Evolutionary conservation across 2,888 invertebrate genomes (phyloP).

Genomic region (Rhopalosiphum nymphaeae): DNA sequence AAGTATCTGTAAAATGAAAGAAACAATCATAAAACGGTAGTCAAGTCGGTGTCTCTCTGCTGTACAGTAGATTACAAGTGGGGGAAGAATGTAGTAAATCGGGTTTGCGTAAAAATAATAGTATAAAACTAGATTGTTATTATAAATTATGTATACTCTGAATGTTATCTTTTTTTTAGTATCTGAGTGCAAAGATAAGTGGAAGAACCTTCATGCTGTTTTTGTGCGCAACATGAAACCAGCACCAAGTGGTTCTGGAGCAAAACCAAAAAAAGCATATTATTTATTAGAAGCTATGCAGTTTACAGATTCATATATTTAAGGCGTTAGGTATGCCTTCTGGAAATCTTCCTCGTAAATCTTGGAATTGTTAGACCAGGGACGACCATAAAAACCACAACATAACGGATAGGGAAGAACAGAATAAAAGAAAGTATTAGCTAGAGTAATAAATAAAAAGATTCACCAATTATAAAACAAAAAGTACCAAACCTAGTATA

Average conservation of each 20-base stretch:
- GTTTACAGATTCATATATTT: background rate
- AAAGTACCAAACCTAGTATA: too few species aligned
- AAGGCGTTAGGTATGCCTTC: background rate
- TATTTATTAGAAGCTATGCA: constrained; percentile 28
- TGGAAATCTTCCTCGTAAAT: background rate
- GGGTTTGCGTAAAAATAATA: background rate
- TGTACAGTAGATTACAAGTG: background rate
- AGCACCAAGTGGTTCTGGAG: background rate
- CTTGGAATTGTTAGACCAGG: too few species aligned
- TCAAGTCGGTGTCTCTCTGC: background rate
- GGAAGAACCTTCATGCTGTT: background rate
- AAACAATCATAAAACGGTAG: background rate
- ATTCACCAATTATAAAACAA: too few species aligned
- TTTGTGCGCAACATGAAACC: constrained; percentile 17
- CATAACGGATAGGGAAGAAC: too few species aligned
- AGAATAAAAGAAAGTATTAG: too few species aligned
- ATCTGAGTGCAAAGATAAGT: background rate
- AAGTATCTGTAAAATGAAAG: background rate
- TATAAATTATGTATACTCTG: background rate
- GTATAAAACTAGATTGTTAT: background rate
- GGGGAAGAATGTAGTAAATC: background rate
- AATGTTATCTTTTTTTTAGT: background rate
- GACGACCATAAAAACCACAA: too few species aligned
- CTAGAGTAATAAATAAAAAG: too few species aligned
- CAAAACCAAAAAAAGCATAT: constrained; percentile 7